Evolutionary conservation across 2,113 vertebrate species (phyloP), one percentile per base, ranked within the genome.

Genomic region (Nesogale talazaci): DNA sequence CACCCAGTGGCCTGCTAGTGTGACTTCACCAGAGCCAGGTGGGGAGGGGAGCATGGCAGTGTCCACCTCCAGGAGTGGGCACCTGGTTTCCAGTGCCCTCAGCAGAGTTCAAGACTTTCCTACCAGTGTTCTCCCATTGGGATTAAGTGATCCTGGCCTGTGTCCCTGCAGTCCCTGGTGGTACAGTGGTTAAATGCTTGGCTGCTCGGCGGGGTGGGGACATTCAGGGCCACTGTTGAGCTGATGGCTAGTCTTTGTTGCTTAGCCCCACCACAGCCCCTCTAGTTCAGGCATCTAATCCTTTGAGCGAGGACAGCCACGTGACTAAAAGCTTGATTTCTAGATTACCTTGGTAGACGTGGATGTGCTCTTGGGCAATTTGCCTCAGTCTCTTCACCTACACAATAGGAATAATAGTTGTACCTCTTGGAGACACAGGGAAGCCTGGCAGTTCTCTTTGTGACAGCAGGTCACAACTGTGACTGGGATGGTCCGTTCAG

Each of bases 1-100:
- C 88, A n/a, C n/a, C 97, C 84, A 78, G 89, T 20, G 52, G 61
- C 94, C 95, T 42, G 23, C 96, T 72, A n/a, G 75, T 83, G 88
- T 90, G 94, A 96, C 90, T 97, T 85, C 76, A 80, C 80, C 74
- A 65, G 63, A 2, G 46, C 46, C 10, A 52, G 46, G 46, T 12
- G 9, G 9, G 46, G 46, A 52, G 46, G 46, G 10, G 78, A 70
- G 83, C 76, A 59, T 0, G n/a, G 52, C 74, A 12, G 22, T 38
- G 12, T 83, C 93, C 59, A 72, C 84, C 1, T 31, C 2, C 3
- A 61, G 59, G 31, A 0, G 2, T 34, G 25, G 59, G 31, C 77
- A 0, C 5, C 63, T 19, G 1, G 11, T 25, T 57, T 1, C 22
- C 23, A 0, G 1, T 2, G 5, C 1, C 14, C 42, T 72, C 25